Conservation (phyloP, 2,113 vertebrate genomes). For the Ptilorrhoa leucosticta region DNA sequence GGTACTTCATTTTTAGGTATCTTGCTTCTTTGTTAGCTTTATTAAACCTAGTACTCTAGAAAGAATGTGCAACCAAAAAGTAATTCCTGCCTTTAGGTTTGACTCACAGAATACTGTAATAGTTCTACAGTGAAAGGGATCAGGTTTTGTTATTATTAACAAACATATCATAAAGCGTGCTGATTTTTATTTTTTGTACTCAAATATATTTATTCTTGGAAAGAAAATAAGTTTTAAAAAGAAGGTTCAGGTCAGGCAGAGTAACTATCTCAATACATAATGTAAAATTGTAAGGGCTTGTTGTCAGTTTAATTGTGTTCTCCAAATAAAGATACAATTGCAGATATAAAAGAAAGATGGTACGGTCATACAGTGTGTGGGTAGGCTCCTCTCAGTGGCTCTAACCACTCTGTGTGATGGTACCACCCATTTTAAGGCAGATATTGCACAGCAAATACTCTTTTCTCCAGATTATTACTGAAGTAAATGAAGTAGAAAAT, state of each 20-base stretch:
- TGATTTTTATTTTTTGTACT: background rate
- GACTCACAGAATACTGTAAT: background rate
- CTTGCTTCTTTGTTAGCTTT: background rate
- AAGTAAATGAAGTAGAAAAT: background rate
- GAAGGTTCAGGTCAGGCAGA: background rate
- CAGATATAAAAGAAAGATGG: background rate
- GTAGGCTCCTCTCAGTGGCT: background rate
- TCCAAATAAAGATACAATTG: background rate
- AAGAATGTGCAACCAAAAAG: background rate
- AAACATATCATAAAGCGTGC: background rate
- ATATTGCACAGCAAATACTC: background rate
- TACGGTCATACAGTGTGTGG: background rate
- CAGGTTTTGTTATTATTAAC: background rate
- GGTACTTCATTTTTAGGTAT: background rate
- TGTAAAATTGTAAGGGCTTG: background rate
- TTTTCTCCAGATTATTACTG: background rate
- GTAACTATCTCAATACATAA: background rate
- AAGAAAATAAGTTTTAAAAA: background rate
- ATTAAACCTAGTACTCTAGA: background rate
- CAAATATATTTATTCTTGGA: background rate
- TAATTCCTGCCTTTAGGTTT: background rate
- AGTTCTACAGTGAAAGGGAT: background rate
- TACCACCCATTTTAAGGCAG: background rate
- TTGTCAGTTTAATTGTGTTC: background rate
- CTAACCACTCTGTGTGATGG: background rate